Evolutionary conservation across 2,888 invertebrate species (phyloP).

Genomic region (Drosophila helvetica): DNA sequence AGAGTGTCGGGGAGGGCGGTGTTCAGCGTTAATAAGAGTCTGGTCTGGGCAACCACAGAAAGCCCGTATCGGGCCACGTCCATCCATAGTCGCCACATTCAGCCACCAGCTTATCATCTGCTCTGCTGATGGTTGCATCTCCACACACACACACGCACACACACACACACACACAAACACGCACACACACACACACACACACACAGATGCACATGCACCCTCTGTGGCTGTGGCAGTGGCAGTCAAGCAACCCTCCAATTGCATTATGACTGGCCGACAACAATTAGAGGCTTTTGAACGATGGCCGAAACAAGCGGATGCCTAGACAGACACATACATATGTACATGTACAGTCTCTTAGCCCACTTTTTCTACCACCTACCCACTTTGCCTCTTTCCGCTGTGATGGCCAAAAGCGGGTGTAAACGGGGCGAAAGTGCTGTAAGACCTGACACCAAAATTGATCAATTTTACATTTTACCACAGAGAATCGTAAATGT

Average conservation of each 20-base stretch:
- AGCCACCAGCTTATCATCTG: too few species aligned
- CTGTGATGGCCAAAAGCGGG: neutral
- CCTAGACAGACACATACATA: neutral
- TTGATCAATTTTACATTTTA: conserved; percentile 69
- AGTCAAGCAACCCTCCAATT: conserved; percentile 16
- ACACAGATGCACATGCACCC: too few species aligned
- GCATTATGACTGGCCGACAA: conserved; percentile 29
- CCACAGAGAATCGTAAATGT: conserved; percentile 55
- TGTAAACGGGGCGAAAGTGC: conserved; percentile 5
- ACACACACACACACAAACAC: too few species aligned
- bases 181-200: too few species aligned
- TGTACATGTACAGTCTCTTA: neutral
- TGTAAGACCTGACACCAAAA: conserved; percentile 41
- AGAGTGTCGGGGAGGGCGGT: too few species aligned
- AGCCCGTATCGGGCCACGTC: too few species aligned
- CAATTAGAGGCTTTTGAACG: conserved; percentile 25
- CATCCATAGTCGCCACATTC: too few species aligned
- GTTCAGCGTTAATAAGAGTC: too few species aligned
- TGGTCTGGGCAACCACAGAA: too few species aligned
- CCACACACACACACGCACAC: too few species aligned
- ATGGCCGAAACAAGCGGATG: conserved; percentile 4
- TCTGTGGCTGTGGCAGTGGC: conserved; percentile 1
- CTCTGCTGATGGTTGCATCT: neutral
- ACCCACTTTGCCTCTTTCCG: neutral
- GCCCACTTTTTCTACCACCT: neutral